Percentiles rank a stretch among this genome's conserved stretches.
Evolutionary conservation across 2,888 invertebrate species (phyloP).

Genomic region (Epinotia demarniana): DNA sequence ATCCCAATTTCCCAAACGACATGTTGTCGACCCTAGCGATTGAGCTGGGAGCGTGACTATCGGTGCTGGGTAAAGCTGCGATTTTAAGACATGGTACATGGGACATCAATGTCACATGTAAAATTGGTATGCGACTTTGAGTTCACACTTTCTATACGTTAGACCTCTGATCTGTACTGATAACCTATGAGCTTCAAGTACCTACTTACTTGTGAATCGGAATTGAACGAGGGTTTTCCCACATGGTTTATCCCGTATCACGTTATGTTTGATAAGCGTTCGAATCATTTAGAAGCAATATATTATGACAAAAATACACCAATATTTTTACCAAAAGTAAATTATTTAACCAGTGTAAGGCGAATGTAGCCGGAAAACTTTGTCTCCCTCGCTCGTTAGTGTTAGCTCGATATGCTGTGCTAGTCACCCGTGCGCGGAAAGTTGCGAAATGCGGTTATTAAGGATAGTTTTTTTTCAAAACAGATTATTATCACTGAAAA

Average conservation of each 20-base stretch:
- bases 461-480: no score
- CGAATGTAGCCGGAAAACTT: no score
- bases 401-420: no score
- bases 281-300: no score
- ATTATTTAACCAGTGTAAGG: no score
- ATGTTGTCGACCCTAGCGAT: conserved; percentile 3
- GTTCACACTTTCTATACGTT: neutral
- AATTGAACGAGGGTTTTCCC: neutral
- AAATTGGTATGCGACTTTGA: neutral
- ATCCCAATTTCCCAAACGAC: conserved; percentile 25
- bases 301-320: no score
- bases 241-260: neutral
- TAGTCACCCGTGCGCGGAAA: no score
- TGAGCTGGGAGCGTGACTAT: neutral
- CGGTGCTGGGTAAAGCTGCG: neutral
- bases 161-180: neutral
- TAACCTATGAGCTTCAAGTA: neutral
- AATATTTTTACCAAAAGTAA: no score
- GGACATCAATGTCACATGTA: neutral
- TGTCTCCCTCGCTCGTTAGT: no score
- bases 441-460: no score
- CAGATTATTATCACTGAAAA: no score
- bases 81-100: neutral
- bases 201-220: neutral
- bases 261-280: neutral